Percentiles rank a stretch among this genome's conserved stretches.
These are phyloP conservation scores for Echinometra lucunter DNA, from an alignment of 53 echinoderm and acorn worm species.

Conservation along the genomic window DNA sequence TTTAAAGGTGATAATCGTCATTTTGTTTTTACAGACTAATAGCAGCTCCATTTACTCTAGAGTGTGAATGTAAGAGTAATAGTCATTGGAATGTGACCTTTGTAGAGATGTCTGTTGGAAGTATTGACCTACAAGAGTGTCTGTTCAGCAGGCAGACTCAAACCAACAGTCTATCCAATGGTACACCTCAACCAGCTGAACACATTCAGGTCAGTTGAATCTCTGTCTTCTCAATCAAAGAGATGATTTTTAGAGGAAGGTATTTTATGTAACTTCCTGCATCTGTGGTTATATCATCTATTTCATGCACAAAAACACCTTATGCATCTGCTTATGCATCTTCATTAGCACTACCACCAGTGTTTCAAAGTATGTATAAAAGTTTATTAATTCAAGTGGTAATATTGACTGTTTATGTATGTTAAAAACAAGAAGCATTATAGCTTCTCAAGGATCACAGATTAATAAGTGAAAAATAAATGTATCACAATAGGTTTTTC, in stretches of 20 bases:
- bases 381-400: no score
- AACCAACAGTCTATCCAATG: constrained; percentile 59
- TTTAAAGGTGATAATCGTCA: not conserved
- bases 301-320: not conserved
- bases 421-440: no score
- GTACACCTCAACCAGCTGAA: constrained; percentile 45
- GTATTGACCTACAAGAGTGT: constrained; percentile 85
- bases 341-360: not conserved
- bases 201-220: constrained; percentile 78
- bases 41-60: constrained; percentile 85
- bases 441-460: no score
- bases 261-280: not conserved
- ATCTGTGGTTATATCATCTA: not conserved
- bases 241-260: not conserved
- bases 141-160: constrained; percentile 79
- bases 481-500: no score
- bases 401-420: no score
- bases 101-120: constrained; percentile 87
- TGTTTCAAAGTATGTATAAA: no score
- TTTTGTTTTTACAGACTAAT: constrained; percentile 72
- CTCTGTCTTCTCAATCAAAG: not conserved
- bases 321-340: not conserved
- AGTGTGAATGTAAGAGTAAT: constrained; percentile 85
- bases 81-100: constrained; percentile 73
- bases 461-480: no score